phyloP scores from a whole-genome alignment of 2,797 vertebrate species.

The Chloroceryle inda region DNA sequence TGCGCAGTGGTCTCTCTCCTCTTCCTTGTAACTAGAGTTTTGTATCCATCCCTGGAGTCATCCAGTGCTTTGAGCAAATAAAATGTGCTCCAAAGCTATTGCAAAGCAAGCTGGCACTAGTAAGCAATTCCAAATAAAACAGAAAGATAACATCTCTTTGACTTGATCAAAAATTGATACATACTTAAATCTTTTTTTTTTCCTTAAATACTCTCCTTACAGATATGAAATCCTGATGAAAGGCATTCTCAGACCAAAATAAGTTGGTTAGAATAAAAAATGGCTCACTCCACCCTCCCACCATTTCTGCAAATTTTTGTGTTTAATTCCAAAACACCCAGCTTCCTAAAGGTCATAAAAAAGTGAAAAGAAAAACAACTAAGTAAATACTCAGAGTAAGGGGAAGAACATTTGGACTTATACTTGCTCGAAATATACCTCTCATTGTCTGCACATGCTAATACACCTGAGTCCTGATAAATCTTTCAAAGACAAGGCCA shows the following conservation, averaged over 20 bases:
- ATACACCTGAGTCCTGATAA: not conserved
- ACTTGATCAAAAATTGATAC: not conserved
- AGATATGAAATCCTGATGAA: not conserved
- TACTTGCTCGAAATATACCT: not conserved
- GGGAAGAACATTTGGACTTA: not conserved
- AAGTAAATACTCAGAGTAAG: not conserved
- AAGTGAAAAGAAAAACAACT: not conserved
- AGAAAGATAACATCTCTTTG: not conserved
- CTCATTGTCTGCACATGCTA: not conserved
- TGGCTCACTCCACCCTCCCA: not conserved
- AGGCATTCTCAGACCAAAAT: not conserved
- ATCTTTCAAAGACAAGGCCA: not conserved
- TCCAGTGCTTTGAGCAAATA: not conserved
- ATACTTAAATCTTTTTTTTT: not conserved
- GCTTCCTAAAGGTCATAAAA: not conserved
- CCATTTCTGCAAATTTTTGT: not conserved
- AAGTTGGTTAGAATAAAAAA: not conserved
- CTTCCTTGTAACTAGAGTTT: not conserved
- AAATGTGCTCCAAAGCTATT: not conserved
- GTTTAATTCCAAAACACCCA: not conserved
- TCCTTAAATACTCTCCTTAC: not conserved
- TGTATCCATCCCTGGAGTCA: not conserved
- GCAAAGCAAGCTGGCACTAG: not conserved
- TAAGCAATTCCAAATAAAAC: not conserved
- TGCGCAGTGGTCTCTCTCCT: not conserved